Base-by-base conservation (phyloP, 2,888 invertebrate species). In the Cryptus viduatorius region DNA sequence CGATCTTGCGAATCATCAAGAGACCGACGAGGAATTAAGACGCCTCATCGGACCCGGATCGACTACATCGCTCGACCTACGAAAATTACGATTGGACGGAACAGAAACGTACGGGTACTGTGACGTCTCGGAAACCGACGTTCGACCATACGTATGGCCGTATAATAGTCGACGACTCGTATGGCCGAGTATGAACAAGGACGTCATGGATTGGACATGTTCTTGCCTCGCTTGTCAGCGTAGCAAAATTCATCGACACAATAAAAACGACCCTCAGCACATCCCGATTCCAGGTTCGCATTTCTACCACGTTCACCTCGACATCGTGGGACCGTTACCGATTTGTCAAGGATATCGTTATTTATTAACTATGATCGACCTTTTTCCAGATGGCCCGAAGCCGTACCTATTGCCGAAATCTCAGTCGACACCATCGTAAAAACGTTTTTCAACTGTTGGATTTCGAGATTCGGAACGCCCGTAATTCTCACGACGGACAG, bases 251-350 rank as follows among this genome's bases (percentile, higher is more conserved):
- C 53, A 82, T 1, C 85, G 89, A 7, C 91, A 91, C 82, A 88
- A 87, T n/a, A 56, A 64, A 8, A 79, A 88, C 4, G 85, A 87
- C 19, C 80, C 88, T 4, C 85, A 81, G 7, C 79, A 67, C 46
- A 90, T 91, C 61, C 29, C 84, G 0, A 65, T 84, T 7, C 89
- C 91, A 5, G 86, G 86, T 42, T 77, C 64, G 1, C 86, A 92
- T 14, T 92, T 93, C 79, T 85, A 88, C n/a, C 91, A 92, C 65
- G 84, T 93, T 4, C 91, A 92, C 67, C 79, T 92, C 4, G 92
- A 93, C 82, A 80, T 93, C 16, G 89, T 93, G 0, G 91, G 92
- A 19, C 91, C 91, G 1, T 79, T 93, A 19, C 91, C 91, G 31
- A 16, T 79, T 5, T 88, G 88, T 0, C 61, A 86, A 31, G 91